Evolutionary conservation across 2,888 invertebrate genomes (phyloP).

Genomic region (Kryphioiulus occultus): DNA sequence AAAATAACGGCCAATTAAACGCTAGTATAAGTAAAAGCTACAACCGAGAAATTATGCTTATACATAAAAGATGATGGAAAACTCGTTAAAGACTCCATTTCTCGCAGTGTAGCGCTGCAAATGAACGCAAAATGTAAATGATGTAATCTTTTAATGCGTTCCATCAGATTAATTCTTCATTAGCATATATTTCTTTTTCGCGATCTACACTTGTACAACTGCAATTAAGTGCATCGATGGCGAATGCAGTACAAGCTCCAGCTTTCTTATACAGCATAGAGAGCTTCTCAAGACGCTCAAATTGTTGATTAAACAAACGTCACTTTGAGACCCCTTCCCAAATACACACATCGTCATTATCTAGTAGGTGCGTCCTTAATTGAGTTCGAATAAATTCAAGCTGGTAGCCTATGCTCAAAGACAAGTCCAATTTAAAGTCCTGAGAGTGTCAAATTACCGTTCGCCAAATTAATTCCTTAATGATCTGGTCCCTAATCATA

Average conservation of each 20-base stretch:
- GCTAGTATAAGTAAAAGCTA: slow-evolving; percentile 21
- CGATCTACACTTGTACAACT: neutral
- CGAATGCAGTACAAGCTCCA: neutral
- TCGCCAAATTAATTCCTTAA: neutral
- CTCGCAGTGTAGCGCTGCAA: slow-evolving; percentile 4
- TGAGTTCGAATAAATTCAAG: neutral
- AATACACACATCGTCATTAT: neutral
- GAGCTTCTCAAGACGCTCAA: neutral
- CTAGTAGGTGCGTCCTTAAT: too few relatives aligned
- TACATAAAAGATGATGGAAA: slow-evolving; percentile 40
- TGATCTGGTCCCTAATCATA: slow-evolving; percentile 6
- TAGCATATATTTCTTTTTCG: neutral
- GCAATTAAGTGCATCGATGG: neutral
- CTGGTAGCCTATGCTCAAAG: neutral
- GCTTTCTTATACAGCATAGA: neutral
- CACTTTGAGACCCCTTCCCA: neutral
- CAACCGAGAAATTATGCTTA: slow-evolving; percentile 39
- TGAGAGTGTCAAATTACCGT: neutral
- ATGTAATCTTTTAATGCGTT: slow-evolving; percentile 34
- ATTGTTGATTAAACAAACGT: neutral
- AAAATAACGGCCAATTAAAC: slow-evolving; percentile 33
- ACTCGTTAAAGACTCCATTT: slow-evolving; percentile 39
- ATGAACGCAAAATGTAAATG: slow-evolving; percentile 24
- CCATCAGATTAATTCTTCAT: slow-evolving; percentile 17
- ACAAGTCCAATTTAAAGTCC: neutral